A percentile compares a stretch with the other conserved stretches of the same genome.
phyloP scores from a whole-genome alignment of 2,113 vertebrate species.

The Corvus cornix region DNA sequence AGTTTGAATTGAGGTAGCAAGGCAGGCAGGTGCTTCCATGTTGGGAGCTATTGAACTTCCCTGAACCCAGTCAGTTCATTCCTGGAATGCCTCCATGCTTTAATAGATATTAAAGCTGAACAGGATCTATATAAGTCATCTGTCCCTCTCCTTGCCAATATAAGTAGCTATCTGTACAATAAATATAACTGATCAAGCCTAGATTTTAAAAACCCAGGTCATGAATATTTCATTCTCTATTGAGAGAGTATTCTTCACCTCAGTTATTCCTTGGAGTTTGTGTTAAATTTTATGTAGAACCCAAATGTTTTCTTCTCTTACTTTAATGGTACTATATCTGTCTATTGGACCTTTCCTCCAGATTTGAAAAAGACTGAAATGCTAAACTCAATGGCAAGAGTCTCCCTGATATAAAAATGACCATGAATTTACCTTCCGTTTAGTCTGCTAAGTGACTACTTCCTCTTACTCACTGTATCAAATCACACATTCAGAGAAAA shows the following conservation, averaged over 20 bases:
- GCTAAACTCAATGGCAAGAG: background rate
- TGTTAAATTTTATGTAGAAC: background rate
- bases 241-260: background rate
- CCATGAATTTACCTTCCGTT: background rate
- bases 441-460: background rate
- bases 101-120: background rate
- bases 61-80: background rate
- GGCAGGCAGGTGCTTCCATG: background rate
- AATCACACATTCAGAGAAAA: background rate
- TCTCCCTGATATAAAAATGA: background rate
- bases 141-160: background rate
- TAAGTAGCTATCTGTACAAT: background rate
- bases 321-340: background rate
- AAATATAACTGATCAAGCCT: background rate
- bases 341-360: background rate
- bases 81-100: background rate
- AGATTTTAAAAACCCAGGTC: background rate
- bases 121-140: background rate
- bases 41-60: background rate
- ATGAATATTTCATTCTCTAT: background rate
- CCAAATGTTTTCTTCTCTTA: background rate
- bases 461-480: background rate
- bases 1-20: background rate
- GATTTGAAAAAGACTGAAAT: background rate
- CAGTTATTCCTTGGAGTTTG: background rate